phyloP scores from a whole-genome alignment of 2,113 vertebrate species.

The Pavo muticus region DNA sequence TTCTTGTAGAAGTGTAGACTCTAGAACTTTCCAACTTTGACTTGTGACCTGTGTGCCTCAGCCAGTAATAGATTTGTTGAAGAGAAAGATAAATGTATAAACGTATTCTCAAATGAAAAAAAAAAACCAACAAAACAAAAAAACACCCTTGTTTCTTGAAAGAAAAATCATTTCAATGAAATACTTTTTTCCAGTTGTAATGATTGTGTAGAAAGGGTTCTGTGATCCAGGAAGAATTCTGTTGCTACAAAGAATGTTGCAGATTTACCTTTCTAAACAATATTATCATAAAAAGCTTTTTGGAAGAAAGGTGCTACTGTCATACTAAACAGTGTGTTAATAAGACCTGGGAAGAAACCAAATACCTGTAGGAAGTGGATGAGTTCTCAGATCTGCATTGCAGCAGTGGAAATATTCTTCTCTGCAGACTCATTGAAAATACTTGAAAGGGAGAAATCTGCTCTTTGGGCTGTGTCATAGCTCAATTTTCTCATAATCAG shows the following conservation, averaged over 20 bases:
- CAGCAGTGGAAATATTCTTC: background rate
- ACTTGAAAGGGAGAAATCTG: background rate
- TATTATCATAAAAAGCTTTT: background rate
- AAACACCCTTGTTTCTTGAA: background rate
- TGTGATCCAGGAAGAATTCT: background rate
- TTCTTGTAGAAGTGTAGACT: background rate
- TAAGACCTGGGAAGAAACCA: background rate
- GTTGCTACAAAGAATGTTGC: background rate
- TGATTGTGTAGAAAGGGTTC: background rate
- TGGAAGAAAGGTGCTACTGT: background rate
- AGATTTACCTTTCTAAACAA: background rate
- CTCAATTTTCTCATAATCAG: background rate
- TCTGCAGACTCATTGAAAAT: background rate
- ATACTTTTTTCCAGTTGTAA: background rate
- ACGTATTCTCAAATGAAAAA: background rate
- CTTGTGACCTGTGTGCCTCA: background rate
- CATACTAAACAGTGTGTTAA: background rate
- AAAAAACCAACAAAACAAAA: no score
- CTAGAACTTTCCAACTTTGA: background rate
- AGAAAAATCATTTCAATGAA: background rate
- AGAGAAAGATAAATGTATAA: background rate
- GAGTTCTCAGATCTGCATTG: rapidly evolving
- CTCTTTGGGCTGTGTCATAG: background rate
- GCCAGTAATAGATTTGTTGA: background rate
- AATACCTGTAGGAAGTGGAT: background rate